These are phyloP conservation scores for Eidolon helvum DNA, from an alignment of 2,113 vertebrate genomes.

Conservation along the genomic window DNA sequence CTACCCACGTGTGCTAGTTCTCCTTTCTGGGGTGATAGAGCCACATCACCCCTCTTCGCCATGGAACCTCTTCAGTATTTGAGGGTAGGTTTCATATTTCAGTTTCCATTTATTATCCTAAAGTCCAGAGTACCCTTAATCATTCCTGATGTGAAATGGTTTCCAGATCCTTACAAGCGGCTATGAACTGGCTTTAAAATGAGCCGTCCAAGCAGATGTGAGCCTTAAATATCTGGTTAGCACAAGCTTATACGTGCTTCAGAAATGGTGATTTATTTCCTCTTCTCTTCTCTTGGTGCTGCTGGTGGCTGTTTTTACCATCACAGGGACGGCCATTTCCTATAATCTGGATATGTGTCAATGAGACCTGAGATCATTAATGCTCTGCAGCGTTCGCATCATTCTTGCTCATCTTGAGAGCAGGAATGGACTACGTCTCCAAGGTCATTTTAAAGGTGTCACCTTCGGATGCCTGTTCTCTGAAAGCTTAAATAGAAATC, in stretches of 20 bases:
- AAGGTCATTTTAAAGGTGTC: neutral
- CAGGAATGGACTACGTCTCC: neutral
- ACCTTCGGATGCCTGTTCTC: neutral
- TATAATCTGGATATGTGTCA: neutral
- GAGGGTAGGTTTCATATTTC: neutral
- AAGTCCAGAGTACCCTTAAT: neutral
- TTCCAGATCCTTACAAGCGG: neutral
- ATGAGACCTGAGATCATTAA: neutral
- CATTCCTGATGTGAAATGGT: neutral
- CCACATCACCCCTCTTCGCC: neutral
- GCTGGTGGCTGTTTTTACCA: neutral
- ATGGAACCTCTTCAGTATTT: neutral
- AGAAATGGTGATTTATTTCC: neutral
- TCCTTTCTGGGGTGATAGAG: neutral
- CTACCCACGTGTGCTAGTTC: neutral
- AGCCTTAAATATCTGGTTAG: neutral
- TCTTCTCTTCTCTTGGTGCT: neutral
- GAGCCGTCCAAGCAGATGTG: neutral
- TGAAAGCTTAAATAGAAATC: neutral
- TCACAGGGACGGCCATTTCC: neutral
- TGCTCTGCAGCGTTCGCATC: fast-evolving
- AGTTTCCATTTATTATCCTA: neutral
- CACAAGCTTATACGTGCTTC: neutral
- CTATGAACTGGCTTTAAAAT: neutral
- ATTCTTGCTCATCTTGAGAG: neutral